A percentile compares a stretch with the other conserved stretches of the same genome.
Conservation (phyloP, 2,797 vertebrate genomes). For the Emydoidea blandingii region DNA sequence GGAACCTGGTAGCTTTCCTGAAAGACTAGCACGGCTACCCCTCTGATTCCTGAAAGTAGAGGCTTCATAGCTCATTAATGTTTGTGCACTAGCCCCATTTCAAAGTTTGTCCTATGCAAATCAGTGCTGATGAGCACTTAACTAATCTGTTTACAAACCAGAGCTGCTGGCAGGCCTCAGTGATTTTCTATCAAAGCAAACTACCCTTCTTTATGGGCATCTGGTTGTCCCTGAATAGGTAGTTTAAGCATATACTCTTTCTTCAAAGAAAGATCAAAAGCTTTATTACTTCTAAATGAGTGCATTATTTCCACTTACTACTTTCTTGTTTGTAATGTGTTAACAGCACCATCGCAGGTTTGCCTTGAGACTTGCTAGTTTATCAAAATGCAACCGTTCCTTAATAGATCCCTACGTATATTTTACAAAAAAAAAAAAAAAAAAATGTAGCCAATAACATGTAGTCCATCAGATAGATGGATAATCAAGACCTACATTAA, state of each 20-base stretch:
- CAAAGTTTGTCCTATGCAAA: constrained; percentile 80
- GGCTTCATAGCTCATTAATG: constrained; percentile 73
- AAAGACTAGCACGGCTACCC: too few relatives aligned
- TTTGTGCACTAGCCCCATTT: constrained; percentile 44
- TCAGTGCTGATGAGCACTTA: constrained; percentile 83
- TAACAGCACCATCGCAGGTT: constrained; percentile 80
- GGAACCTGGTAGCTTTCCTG: constrained; percentile 63
- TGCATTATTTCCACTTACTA: constrained; percentile 84
- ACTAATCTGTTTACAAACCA: constrained; percentile 87
- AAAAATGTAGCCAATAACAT: constrained; percentile 24
- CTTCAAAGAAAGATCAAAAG: constrained; percentile 88
- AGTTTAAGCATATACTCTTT: constrained; percentile 82
- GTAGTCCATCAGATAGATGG: constrained; percentile 52
- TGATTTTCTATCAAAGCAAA: constrained; percentile 86
- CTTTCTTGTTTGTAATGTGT: constrained; percentile 84
- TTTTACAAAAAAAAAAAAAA: constrained; percentile 20
- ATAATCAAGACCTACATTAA: constrained; percentile 49
- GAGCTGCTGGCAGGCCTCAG: constrained; percentile 83
- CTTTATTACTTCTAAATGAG: constrained; percentile 85
- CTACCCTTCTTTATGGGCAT: constrained; percentile 84
- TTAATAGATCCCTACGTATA: constrained; percentile 62
- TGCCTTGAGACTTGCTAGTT: constrained; percentile 74
- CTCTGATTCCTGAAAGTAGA: constrained; percentile 74
- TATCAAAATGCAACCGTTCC: constrained; percentile 67
- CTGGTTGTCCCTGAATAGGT: constrained; percentile 84